These are phyloP conservation scores for Antigone vipio DNA, from an alignment of 2,113 vertebrate genomes.

Conservation along the genomic window DNA sequence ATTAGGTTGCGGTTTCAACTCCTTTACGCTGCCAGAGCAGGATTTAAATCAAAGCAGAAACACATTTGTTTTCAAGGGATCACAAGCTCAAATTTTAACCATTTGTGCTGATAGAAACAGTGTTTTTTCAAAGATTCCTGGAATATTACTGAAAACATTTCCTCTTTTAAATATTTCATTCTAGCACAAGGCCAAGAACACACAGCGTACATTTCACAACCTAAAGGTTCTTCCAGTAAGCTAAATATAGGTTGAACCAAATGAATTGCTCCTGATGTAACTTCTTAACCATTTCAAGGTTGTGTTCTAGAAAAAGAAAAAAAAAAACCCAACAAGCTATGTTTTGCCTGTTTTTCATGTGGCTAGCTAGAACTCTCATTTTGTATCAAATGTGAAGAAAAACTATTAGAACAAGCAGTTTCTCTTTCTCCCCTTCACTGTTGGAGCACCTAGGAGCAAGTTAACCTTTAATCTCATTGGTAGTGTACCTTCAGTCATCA, in stretches of 20 bases:
- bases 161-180: constrained; percentile 55
- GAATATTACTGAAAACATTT: constrained; percentile 56
- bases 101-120: not conserved
- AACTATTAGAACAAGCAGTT: not conserved
- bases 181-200: constrained; percentile 50
- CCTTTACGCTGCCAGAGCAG: not conserved
- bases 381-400: not conserved
- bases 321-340: not conserved
- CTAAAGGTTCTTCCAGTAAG: constrained; percentile 54
- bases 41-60: not conserved
- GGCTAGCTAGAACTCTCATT: not conserved
- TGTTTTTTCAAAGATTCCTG: constrained; percentile 14
- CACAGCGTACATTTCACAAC: constrained; percentile 58
- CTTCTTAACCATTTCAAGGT: not conserved
- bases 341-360: not conserved
- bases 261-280: not conserved
- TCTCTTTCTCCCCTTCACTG: not conserved
- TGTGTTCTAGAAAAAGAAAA: not conserved
- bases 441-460: not conserved
- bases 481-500: not conserved
- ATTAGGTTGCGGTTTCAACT: not conserved
- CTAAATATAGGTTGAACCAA: constrained; percentile 6
- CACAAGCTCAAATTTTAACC: constrained; percentile 11
- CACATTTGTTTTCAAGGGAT: constrained; percentile 2
- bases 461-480: not conserved